These are phyloP conservation scores for Tetragonula carbonaria DNA, from an alignment of 2,888 invertebrate species.

Conservation along the genomic window DNA sequence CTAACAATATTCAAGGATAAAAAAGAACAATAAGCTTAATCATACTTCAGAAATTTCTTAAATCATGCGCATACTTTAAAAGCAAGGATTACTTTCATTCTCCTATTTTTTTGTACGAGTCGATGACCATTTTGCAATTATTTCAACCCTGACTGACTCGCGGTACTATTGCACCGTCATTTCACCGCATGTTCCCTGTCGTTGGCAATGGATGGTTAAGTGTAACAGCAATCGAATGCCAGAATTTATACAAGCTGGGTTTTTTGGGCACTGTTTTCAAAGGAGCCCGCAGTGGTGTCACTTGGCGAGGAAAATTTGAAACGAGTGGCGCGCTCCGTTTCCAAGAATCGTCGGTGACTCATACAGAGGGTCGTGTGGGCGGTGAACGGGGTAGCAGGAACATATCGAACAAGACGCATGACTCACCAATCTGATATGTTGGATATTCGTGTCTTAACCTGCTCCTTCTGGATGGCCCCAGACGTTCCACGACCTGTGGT, in stretches of 20 bases:
- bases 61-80: neutral
- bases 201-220: conserved; percentile 24
- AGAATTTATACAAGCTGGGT: conserved; percentile 18
- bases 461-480: conserved; percentile 60
- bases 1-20: too few species aligned
- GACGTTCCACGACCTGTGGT: conserved; percentile 64
- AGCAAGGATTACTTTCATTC: neutral
- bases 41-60: neutral
- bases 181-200: conserved; percentile 18
- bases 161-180: conserved; percentile 10
- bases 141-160: conserved; percentile 10
- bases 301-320: conserved; percentile 66
- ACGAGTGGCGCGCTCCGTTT: conserved; percentile 57
- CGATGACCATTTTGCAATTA: conserved; percentile 22
- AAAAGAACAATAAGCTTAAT: neutral
- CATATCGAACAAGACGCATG: conserved; percentile 74
- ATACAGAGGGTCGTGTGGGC: conserved; percentile 71
- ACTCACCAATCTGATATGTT: conserved; percentile 77
- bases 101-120: neutral
- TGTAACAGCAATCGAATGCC: neutral
- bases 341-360: conserved; percentile 73
- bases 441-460: conserved; percentile 72
- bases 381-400: conserved; percentile 73
- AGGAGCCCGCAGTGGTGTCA: conserved; percentile 25
- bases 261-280: neutral